These are phyloP conservation scores for Ochropleura plecta DNA, from an alignment of 2,888 invertebrate genomes.

Conservation along the genomic window DNA sequence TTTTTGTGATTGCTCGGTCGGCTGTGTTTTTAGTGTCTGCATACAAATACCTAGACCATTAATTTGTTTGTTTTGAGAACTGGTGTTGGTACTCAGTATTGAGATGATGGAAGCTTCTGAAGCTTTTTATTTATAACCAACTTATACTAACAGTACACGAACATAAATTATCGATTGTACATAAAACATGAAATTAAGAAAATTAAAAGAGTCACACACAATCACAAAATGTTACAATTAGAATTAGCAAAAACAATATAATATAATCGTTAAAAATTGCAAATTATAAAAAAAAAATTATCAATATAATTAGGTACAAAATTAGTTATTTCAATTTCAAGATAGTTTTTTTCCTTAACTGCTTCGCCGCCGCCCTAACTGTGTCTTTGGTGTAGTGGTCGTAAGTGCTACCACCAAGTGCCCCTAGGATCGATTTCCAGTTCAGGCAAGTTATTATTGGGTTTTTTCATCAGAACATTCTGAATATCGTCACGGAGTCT, in stretches of 20 bases:
- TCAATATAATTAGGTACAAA: too few species aligned
- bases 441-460: neutral
- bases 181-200: too few species aligned
- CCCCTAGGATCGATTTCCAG: neutral
- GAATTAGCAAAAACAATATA: too few species aligned
- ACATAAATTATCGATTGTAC: too few species aligned
- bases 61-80: neutral
- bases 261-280: too few species aligned
- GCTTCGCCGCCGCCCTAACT: neutral
- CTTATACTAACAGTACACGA: too few species aligned
- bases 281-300: too few species aligned
- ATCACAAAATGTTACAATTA: too few species aligned
- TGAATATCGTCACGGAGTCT: neutral
- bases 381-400: neutral
- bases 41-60: neutral
- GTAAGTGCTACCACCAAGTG: neutral
- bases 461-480: neutral
- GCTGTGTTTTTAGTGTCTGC: neutral
- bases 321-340: neutral
- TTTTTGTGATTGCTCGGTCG: conserved; percentile 21
- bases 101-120: neutral
- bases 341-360: neutral
- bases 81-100: neutral
- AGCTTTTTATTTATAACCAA: too few species aligned
- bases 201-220: too few species aligned